These are phyloP conservation scores for Aphidoletes aphidimyza DNA, from an alignment of 2,888 invertebrate genomes.

Conservation along the genomic window DNA sequence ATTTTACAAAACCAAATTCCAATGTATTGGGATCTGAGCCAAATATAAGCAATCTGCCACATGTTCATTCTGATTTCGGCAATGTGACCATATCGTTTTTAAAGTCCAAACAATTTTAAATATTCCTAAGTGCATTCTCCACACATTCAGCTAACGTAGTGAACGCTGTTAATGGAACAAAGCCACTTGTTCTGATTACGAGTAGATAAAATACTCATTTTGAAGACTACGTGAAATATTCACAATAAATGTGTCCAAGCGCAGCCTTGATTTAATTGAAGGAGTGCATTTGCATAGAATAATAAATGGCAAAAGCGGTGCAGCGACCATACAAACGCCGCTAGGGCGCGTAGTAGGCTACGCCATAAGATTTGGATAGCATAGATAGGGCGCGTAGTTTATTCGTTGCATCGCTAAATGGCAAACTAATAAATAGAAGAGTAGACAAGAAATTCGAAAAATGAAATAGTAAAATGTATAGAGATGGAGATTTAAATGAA, in stretches of 20 bases:
- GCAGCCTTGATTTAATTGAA: conserved; percentile 18
- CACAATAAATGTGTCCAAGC: background rate
- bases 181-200: background rate
- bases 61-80: background rate
- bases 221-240: background rate
- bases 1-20: conserved; percentile 1
- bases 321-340: too few species aligned
- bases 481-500: too few species aligned
- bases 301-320: too few species aligned
- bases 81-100: conserved; percentile 23
- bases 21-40: conserved; percentile 35
- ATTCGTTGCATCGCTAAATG: too few species aligned
- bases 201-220: background rate
- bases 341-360: too few species aligned
- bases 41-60: background rate
- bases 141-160: background rate
- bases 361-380: too few species aligned
- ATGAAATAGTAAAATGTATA: too few species aligned
- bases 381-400: too few species aligned
- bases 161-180: background rate
- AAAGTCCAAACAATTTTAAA: background rate
- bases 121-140: conserved; percentile 36
- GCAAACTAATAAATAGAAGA: too few species aligned
- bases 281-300: too few species aligned
- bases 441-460: too few species aligned